Evolutionary conservation across 2,113 vertebrate genomes (phyloP).

Genomic region (Orycteropus afer): DNA sequence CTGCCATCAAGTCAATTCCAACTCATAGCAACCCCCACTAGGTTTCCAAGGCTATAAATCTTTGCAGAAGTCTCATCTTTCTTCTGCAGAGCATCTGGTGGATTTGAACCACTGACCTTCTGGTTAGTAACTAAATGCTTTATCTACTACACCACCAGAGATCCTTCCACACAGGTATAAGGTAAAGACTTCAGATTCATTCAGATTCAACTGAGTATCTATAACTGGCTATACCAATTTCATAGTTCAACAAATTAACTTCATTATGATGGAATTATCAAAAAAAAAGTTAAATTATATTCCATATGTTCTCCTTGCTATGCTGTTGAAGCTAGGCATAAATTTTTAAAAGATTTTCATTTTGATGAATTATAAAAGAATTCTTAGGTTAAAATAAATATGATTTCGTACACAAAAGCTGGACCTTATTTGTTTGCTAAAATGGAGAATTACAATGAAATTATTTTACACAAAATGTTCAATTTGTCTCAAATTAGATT

Average conservation of each 20-base stretch:
- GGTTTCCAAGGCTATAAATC: too few relatives aligned
- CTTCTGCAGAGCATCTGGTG: too few relatives aligned
- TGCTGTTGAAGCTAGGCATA: not conserved
- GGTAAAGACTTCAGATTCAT: not conserved
- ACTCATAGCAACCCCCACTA: too few relatives aligned
- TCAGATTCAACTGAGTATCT: not conserved
- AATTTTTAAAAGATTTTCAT: conserved; percentile 20
- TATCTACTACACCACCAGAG: too few relatives aligned
- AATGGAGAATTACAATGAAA: not conserved
- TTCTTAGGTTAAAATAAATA: conserved; percentile 39
- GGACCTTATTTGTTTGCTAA: conserved; percentile 28
- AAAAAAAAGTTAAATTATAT: not conserved
- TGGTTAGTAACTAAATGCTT: too few relatives aligned
- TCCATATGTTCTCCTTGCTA: not conserved
- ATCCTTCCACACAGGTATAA: too few relatives aligned
- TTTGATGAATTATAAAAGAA: not conserved
- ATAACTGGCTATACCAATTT: not conserved
- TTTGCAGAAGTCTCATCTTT: too few relatives aligned
- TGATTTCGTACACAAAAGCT: not conserved
- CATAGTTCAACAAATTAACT: not conserved
- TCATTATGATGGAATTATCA: not conserved
- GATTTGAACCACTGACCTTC: too few relatives aligned
- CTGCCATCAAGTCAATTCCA: too few relatives aligned
- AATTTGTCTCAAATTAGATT: not conserved
- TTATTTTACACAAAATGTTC: conserved; percentile 28